Evolutionary conservation across 2,888 invertebrate species (phyloP).

Genomic region (Ischnus inquisitorius): DNA sequence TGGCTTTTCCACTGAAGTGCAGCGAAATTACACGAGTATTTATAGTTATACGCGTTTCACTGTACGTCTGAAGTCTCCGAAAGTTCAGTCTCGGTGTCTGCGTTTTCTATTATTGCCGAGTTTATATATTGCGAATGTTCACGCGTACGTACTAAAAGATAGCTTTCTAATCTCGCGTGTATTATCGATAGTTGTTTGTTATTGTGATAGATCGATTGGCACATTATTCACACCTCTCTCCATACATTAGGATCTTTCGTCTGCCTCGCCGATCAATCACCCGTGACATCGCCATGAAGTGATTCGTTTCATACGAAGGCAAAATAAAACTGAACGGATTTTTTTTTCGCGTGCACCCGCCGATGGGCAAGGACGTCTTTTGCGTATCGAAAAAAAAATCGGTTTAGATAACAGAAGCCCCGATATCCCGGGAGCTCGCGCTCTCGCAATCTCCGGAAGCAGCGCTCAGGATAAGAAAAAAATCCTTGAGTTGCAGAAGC

Average conservation of each 20-base stretch:
- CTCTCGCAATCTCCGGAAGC: neutral
- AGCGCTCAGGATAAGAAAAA: conserved; percentile 21
- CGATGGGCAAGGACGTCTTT: neutral
- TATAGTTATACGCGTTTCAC: conserved; percentile 46
- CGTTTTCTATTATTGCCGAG: conserved; percentile 28
- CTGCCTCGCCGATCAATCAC: no score
- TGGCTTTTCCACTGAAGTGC: neutral
- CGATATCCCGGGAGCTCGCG: neutral
- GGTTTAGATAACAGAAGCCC: neutral
- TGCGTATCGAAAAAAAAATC: neutral
- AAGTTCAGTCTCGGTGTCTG: conserved; percentile 33
- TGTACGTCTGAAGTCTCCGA: conserved; percentile 6
- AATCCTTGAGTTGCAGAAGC: neutral
- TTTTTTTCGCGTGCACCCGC: no score
- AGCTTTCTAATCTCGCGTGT: neutral
- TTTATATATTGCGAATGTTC: neutral
- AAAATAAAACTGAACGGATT: no score
- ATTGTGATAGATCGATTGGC: neutral
- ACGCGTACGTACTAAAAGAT: neutral
- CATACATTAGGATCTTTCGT: no score
- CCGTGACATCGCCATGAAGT: no score
- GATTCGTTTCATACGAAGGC: no score
- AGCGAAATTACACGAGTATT: conserved; percentile 34
- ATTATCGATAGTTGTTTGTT: neutral
- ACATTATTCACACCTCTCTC: no score